A percentile compares a stretch with the other conserved stretches of the same genome.
These are phyloP conservation scores for Protonemura montana DNA, from an alignment of 2,888 invertebrate genomes.

Conservation along the genomic window DNA sequence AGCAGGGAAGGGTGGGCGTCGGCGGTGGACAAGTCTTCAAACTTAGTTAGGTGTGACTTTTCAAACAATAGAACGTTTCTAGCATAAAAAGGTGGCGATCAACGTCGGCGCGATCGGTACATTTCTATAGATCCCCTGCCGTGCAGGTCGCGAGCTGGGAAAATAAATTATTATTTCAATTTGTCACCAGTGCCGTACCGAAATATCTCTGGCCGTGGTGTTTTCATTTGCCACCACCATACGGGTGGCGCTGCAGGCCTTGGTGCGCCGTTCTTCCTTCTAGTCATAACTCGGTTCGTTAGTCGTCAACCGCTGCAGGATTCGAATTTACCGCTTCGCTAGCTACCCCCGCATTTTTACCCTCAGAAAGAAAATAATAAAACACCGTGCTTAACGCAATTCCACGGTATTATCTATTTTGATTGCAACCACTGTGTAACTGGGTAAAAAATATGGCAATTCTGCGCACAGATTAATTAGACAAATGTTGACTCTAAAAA, in stretches of 20 bases:
- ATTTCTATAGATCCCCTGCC: background rate
- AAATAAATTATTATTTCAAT: slow-evolving; percentile 23
- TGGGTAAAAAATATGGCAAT: background rate
- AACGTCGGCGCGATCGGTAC: background rate
- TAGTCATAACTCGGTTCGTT: slow-evolving; percentile 46
- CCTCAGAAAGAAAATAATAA: slow-evolving; percentile 3
- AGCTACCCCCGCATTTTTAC: slow-evolving; percentile 27
- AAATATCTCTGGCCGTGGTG: background rate
- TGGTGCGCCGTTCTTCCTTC: background rate
- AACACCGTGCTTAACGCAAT: background rate
- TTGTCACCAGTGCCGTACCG: slow-evolving; percentile 4
- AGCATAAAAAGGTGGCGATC: slow-evolving; percentile 17
- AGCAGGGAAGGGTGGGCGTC: background rate
- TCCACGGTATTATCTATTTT: background rate
- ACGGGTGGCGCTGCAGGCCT: background rate
- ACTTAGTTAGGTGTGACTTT: slow-evolving; percentile 19
- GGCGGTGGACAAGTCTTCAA: background rate
- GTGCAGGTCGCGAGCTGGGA: background rate
- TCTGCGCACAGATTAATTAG: background rate
- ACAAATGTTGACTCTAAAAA: background rate
- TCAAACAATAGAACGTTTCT: slow-evolving; percentile 9
- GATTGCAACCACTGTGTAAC: slow-evolving; percentile 7
- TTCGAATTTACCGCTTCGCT: slow-evolving; percentile 41
- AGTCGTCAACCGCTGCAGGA: slow-evolving; percentile 41
- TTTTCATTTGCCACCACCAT: background rate